Evolutionary conservation across 2,797 vertebrate species (phyloP).

Genomic region (Tinamus major): DNA sequence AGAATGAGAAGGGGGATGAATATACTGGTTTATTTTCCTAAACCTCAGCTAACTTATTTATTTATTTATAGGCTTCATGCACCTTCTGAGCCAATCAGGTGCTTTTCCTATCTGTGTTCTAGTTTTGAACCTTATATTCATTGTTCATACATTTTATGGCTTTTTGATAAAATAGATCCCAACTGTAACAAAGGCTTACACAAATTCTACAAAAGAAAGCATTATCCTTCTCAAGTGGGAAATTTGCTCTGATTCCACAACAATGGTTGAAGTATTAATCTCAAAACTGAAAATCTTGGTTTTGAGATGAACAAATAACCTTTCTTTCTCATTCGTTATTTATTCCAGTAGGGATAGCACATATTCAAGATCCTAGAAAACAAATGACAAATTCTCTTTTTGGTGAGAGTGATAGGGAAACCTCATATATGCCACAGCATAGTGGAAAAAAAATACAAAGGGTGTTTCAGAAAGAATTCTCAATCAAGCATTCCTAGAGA

Average conservation of each 20-base stretch:
- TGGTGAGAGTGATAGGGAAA: neutral
- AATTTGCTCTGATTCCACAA: neutral
- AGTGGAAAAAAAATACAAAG: neutral
- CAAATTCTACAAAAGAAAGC: neutral
- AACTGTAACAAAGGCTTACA: neutral
- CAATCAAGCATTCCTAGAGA: slow-evolving; percentile 18
- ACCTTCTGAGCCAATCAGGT: neutral
- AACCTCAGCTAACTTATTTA: neutral
- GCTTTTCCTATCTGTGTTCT: neutral
- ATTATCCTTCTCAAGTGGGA: neutral
- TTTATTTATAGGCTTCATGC: neutral
- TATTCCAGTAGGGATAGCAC: neutral
- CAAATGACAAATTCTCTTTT: neutral
- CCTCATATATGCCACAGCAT: neutral
- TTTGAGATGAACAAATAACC: neutral
- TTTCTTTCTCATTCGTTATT: neutral
- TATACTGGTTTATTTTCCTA: neutral
- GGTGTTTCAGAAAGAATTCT: neutral
- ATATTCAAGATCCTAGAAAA: neutral
- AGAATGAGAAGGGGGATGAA: neutral
- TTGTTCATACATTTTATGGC: neutral
- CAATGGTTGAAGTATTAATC: neutral
- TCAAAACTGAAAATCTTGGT: neutral
- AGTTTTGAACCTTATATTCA: neutral
- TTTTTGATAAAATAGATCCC: neutral